phyloP scores from a whole-genome alignment of 2,113 vertebrate genomes.

The Raja brachyura region DNA sequence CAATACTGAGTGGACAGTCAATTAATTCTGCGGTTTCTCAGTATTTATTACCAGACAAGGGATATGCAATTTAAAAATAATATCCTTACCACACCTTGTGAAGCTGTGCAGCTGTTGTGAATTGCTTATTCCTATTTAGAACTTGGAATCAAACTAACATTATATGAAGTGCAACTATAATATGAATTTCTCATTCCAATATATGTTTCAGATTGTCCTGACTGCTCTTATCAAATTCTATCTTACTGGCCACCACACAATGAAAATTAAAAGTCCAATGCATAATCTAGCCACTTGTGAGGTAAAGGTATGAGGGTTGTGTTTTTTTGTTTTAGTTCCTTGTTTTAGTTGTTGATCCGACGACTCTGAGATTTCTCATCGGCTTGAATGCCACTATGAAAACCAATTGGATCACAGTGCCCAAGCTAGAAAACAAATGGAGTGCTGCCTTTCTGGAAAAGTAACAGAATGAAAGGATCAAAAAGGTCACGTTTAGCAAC shows the following conservation, averaged over 20 bases:
- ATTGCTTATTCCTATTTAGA: background rate
- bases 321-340: background rate
- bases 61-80: background rate
- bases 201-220: background rate
- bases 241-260: background rate
- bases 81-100: background rate
- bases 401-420: background rate
- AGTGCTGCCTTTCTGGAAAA: background rate
- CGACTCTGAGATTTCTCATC: background rate
- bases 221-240: background rate
- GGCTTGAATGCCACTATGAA: background rate
- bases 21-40: background rate
- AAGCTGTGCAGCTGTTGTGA: background rate
- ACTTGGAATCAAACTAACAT: background rate
- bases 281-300: background rate
- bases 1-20: constrained; percentile 10
- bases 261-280: background rate
- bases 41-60: background rate
- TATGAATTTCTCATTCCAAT: background rate
- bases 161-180: background rate
- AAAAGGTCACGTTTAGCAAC: background rate
- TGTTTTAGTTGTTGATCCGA: background rate
- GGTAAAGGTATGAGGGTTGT: background rate
- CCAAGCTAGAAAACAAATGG: background rate
- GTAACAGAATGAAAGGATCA: background rate